Base-by-base conservation (phyloP, 2,888 invertebrate species). In the Pseudanteris insignis region DNA sequence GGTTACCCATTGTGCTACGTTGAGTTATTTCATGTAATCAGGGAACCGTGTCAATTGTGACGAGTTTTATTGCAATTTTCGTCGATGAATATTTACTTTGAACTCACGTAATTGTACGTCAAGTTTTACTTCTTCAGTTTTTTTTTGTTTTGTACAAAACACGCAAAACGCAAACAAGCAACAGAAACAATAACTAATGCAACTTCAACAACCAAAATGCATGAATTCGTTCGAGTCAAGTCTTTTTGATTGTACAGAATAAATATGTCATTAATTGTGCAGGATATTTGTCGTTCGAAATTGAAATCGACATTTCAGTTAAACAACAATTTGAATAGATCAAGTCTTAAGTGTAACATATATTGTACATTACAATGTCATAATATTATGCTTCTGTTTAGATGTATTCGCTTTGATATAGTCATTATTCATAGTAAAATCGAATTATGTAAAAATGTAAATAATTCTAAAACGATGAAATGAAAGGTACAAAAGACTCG, bases 361-460 rank as follows among this genome's bases (percentile, higher is more conserved):
- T 40, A 59, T 51, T 46, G 24, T 58, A 48, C 25, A 32, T 36
- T 38, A 24, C 30, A 18, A 37, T 15, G 18, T 44, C 30, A 11
- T 33, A 9, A 25, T 36, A 48, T 41, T 55, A 48, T 48, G 46
- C 46, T 29, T 41, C 26, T 26, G 26, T 8, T 54, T 32, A 38
- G 32, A 37, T 25, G 21, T 33, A 29, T 14, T 14, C 18, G 13
- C 11, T 29, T 9, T 6, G 10, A 8, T 33, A 44, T 18, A 18
- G 6, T 18, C 6, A 18, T 18, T 4, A 18, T 18, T 18, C 18
- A 6, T 6, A 6, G 18, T 18, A 30, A 36, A 34, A 12, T 53
- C 37, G 51, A 53, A 53, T 44, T 9, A 15, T 54, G 54, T 54
- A 38, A 38, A 54, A 46, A 12, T 46, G 26, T 54, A 54, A 54